A percentile compares a stretch with the other conserved stretches of the same genome.
phyloP scores from a whole-genome alignment of 1,140 invertebrate genomes.

The Planococcus citri region DNA sequence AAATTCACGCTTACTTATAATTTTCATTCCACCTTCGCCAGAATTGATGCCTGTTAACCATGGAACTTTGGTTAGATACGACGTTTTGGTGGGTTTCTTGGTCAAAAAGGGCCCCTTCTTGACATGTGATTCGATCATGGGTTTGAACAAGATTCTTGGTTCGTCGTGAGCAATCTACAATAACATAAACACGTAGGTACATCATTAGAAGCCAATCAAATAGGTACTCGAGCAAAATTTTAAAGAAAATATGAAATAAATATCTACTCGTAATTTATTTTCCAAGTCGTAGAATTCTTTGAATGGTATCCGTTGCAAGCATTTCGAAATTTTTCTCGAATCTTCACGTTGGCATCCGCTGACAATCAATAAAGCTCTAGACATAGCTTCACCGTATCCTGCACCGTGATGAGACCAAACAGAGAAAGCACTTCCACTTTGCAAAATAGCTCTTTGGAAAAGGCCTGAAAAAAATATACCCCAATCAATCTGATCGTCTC shows the following conservation, averaged over 20 bases:
- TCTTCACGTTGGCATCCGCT: not conserved
- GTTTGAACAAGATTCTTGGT: not conserved
- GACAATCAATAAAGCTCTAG: too few relatives aligned
- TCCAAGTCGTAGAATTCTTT: not conserved
- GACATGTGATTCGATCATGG: not conserved
- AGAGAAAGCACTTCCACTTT: conserved; percentile 50
- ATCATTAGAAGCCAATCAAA: too few relatives aligned
- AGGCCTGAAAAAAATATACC: conserved; percentile 24
- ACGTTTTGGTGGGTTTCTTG: not conserved
- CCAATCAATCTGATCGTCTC: too few relatives aligned
- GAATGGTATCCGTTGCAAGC: not conserved
- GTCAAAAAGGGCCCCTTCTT: not conserved
- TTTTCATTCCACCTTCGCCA: not conserved
- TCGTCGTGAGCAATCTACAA: too few relatives aligned
- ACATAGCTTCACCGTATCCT: too few relatives aligned
- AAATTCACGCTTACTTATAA: not conserved
- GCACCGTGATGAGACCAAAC: conserved; percentile 39
- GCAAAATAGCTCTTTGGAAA: conserved; percentile 34
- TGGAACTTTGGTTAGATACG: not conserved
- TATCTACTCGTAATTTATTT: not conserved
- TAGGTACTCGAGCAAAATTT: too few relatives aligned
- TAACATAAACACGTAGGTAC: too few relatives aligned
- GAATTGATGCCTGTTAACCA: conserved; percentile 5
- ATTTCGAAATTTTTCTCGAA: not conserved
- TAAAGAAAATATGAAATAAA: too few relatives aligned